phyloP scores from a whole-genome alignment of 2,113 vertebrate genomes.

The Siniperca knerii region DNA sequence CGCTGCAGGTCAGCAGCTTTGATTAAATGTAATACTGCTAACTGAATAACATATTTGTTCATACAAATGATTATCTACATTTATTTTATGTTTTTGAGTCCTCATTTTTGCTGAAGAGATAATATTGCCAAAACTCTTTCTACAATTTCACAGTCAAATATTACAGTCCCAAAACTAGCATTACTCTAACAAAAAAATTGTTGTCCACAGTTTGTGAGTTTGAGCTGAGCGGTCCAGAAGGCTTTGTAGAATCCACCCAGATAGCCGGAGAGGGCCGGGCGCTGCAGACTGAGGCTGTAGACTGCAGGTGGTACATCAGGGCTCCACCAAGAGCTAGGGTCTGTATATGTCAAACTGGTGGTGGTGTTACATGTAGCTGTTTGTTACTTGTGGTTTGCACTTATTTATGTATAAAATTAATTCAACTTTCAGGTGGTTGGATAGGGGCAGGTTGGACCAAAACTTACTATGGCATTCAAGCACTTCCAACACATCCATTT shows the following conservation, averaged over 20 bases:
- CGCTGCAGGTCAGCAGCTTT: neutral
- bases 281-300: constrained; percentile 91
- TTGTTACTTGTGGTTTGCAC: neutral
- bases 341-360: constrained; percentile 8
- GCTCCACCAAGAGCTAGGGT: constrained; percentile 94
- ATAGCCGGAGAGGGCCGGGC: constrained; percentile 90
- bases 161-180: neutral
- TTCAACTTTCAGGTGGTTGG: neutral
- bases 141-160: neutral
- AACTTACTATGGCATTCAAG: neutral
- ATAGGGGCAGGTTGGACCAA: neutral
- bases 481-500: neutral
- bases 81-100: neutral
- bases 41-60: neutral
- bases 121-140: neutral
- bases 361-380: neutral
- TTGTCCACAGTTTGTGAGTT: constrained; percentile 92
- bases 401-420: neutral
- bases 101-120: neutral
- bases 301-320: constrained; percentile 97
- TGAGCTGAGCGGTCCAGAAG: constrained; percentile 95
- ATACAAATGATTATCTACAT: neutral
- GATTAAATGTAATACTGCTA: neutral
- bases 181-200: neutral
- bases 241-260: constrained; percentile 92